Conservation (phyloP, 2,797 vertebrate genomes). For the Tragopan temminckii region DNA sequence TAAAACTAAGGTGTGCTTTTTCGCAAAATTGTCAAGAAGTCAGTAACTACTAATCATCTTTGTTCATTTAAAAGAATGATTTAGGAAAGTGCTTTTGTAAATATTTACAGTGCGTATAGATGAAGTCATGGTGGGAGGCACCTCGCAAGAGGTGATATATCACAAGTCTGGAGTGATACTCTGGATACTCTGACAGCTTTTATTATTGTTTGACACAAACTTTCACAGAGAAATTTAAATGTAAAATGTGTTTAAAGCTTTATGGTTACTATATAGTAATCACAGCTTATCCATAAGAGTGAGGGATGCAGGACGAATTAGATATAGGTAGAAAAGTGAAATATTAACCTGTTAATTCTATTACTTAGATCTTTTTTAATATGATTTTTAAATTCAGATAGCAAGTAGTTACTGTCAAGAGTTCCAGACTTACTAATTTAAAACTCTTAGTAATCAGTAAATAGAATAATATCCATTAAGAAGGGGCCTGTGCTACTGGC, state of each 20-base stretch:
- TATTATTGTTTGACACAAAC: not conserved
- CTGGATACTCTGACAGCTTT: not conserved
- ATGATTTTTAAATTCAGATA: not conserved
- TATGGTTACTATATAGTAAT: not conserved
- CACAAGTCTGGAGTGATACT: not conserved
- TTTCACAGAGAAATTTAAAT: not conserved
- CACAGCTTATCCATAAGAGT: not conserved
- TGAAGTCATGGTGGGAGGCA: not conserved
- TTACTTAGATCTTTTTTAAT: not conserved
- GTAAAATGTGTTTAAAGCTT: not conserved
- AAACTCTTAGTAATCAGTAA: not conserved
- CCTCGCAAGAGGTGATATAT: not conserved
- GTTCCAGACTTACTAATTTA: not conserved
- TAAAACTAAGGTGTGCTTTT: not conserved
- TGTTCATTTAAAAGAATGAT: not conserved
- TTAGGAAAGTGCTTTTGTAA: not conserved
- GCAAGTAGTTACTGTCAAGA: not conserved
- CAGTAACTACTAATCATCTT: not conserved
- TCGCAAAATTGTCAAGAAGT: not conserved
- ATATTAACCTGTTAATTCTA: not conserved
- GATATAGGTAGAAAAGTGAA: not conserved
- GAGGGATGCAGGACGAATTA: not conserved
- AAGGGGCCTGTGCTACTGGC: not conserved
- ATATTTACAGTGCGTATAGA: not conserved
- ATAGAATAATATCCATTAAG: not conserved